These are phyloP conservation scores for Leucoraja erinaceus DNA, from an alignment of 2,113 vertebrate species.

Conservation along the genomic window DNA sequence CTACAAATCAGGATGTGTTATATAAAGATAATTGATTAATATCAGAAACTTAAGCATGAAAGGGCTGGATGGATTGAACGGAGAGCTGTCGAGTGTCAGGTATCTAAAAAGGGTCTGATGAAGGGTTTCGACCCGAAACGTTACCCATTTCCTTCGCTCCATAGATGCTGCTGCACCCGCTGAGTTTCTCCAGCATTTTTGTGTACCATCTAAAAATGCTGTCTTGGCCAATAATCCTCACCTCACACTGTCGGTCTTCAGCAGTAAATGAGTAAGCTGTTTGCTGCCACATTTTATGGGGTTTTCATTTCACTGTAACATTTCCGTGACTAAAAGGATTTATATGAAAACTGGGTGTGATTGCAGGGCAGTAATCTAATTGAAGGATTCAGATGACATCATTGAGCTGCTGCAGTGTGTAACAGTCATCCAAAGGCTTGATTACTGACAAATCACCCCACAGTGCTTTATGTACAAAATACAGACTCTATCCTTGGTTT, in stretches of 20 bases:
- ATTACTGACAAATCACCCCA: constrained; percentile 22
- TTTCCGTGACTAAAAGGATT: constrained; percentile 33
- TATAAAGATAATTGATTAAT: constrained; percentile 31
- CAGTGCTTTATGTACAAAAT: not conserved
- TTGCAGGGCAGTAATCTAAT: constrained; percentile 23
- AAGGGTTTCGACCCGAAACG: too few relatives aligned
- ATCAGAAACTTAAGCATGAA: constrained; percentile 4
- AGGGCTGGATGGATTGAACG: constrained; percentile 13
- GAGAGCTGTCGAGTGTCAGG: not conserved
- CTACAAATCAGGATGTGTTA: constrained; percentile 30
- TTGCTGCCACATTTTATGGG: constrained; percentile 33
- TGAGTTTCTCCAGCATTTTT: too few relatives aligned
- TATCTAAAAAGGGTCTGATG: constrained; percentile 23
- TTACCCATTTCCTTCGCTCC: too few relatives aligned
- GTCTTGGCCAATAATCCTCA: constrained; percentile 29
- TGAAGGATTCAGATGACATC: constrained; percentile 35
- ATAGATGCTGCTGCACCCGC: too few relatives aligned
- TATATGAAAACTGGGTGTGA: constrained; percentile 28
- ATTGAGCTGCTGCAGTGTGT: constrained; percentile 19
- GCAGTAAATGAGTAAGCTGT: constrained; percentile 23
- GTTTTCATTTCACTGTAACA: constrained; percentile 29
- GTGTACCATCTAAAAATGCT: constrained; percentile 31
- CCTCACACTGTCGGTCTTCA: constrained; percentile 5
- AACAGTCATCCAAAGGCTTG: constrained; percentile 17
- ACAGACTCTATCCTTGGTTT: not conserved